These are phyloP conservation scores for Steinernema feltiae DNA, from an alignment of 1,140 invertebrate species.

Conservation along the genomic window DNA sequence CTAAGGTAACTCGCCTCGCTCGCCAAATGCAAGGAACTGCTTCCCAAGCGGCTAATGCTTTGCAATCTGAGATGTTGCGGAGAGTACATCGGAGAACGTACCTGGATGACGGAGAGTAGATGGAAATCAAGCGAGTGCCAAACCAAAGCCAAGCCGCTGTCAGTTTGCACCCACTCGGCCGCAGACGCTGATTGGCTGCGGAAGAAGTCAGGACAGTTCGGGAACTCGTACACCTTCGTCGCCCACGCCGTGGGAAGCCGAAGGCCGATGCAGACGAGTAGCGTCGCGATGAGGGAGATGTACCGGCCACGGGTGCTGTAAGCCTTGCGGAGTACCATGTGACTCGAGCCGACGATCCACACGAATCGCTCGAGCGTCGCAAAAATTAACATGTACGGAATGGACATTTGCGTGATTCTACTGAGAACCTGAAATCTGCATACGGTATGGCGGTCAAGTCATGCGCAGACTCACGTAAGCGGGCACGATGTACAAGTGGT, in stretches of 20 bases:
- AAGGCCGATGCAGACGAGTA: slow-evolving; percentile 30
- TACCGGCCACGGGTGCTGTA: slow-evolving; percentile 33
- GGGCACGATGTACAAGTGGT: slow-evolving; percentile 51
- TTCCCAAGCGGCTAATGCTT: too few relatives aligned
- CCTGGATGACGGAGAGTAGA: slow-evolving; percentile 46
- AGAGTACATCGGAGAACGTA: too few relatives aligned
- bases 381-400: slow-evolving; percentile 56
- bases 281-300: slow-evolving; percentile 27
- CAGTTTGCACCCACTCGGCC: slow-evolving; percentile 28
- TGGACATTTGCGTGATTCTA: slow-evolving; percentile 46
- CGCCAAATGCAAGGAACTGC: too few relatives aligned
- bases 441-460: too few relatives aligned
- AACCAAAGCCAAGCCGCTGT: slow-evolving; percentile 24
- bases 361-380: slow-evolving; percentile 52
- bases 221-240: slow-evolving; percentile 34
- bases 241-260: slow-evolving; percentile 41
- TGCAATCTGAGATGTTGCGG: too few relatives aligned
- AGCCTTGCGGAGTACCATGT: slow-evolving; percentile 21
- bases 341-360: slow-evolving; percentile 33
- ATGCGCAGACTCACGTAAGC: slow-evolving; percentile 29
- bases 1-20: too few relatives aligned
- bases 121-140: slow-evolving; percentile 47
- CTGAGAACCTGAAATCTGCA: slow-evolving; percentile 25
- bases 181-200: slow-evolving; percentile 24
- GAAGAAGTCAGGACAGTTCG: slow-evolving; percentile 43